Percentiles rank a stretch among this genome's conserved stretches.
phyloP scores from a whole-genome alignment of 2,888 invertebrate species.

The Lissonota sp. region DNA sequence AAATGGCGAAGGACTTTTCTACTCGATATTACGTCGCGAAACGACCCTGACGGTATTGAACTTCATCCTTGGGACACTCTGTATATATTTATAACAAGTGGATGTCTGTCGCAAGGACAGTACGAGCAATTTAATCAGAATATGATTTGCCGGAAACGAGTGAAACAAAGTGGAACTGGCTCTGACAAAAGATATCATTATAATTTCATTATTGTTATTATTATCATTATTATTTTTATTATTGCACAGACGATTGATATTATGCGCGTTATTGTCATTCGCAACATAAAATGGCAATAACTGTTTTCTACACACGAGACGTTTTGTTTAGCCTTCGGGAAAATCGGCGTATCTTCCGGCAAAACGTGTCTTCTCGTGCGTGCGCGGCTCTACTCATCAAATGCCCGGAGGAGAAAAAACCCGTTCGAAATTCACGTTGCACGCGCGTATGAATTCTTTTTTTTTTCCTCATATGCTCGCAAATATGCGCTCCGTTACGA shows the following conservation, averaged over 20 bases:
- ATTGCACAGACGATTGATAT: conserved; percentile 42
- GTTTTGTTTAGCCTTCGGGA: conserved; percentile 17
- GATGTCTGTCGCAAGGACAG: conserved; percentile 24
- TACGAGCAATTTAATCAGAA: conserved; percentile 27
- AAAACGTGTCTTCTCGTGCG: conserved; percentile 59
- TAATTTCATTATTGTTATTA: conserved; percentile 32
- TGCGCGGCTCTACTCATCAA: conserved; percentile 39
- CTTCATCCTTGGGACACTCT: too few relatives aligned
- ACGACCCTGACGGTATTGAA: too few relatives aligned
- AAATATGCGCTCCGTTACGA: conserved; percentile 6
- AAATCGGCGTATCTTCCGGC: conserved; percentile 63
- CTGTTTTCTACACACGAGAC: neutral
- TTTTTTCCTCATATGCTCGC: too few relatives aligned
- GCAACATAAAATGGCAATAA: conserved; percentile 8
- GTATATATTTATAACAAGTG: conserved; percentile 6
- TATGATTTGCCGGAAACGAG: conserved; percentile 56
- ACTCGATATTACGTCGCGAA: too few relatives aligned
- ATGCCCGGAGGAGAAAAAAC: conserved; percentile 47
- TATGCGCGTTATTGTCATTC: conserved; percentile 24
- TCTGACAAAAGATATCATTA: conserved; percentile 14
- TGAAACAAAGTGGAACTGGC: conserved; percentile 44
- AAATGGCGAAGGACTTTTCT: too few relatives aligned
- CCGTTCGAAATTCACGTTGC: conserved; percentile 64
- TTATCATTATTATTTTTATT: neutral
- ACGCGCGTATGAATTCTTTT: conserved; percentile 1